phyloP scores from a whole-genome alignment of 2,888 invertebrate species.

The Cinara cedri region DNA sequence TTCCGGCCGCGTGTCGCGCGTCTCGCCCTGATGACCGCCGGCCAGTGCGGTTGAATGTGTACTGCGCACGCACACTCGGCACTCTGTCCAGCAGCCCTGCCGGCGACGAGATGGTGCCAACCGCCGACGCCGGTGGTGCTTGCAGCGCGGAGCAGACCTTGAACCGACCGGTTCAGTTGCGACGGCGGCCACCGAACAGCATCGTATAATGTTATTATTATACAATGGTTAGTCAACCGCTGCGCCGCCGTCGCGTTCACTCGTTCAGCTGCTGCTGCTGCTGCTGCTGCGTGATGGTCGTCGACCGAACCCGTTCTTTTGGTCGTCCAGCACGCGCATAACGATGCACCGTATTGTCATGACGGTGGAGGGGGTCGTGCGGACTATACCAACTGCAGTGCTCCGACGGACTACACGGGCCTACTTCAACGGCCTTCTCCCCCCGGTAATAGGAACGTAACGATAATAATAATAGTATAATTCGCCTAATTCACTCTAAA shows the following conservation, averaged over 20 bases:
- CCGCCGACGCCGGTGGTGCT: conserved; percentile 1
- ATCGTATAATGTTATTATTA: background rate
- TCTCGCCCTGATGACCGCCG: conserved; percentile 4
- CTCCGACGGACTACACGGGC: no score
- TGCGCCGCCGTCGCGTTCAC: conserved; percentile 8
- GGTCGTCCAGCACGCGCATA: background rate
- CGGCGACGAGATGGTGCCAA: background rate
- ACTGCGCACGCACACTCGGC: background rate
- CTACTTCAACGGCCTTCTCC: no score
- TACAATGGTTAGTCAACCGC: conserved; percentile 3
- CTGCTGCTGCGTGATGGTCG: background rate
- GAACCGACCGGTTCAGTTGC: conserved; percentile 33
- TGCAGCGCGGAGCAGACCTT: conserved; percentile 16
- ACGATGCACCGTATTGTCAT: background rate
- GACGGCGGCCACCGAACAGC: background rate
- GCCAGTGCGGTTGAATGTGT: background rate
- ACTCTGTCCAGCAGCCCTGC: conserved; percentile 16
- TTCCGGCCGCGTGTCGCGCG: background rate
- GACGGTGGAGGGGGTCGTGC: background rate
- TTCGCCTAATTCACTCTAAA: no score
- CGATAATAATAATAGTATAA: no score
- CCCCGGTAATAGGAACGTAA: no score
- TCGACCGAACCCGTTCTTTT: conserved; percentile 22
- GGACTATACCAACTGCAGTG: no score
- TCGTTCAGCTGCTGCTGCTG: background rate